Evolutionary conservation across 2,797 vertebrate species (phyloP).

Genomic region (Phalanger gymnotis): DNA sequence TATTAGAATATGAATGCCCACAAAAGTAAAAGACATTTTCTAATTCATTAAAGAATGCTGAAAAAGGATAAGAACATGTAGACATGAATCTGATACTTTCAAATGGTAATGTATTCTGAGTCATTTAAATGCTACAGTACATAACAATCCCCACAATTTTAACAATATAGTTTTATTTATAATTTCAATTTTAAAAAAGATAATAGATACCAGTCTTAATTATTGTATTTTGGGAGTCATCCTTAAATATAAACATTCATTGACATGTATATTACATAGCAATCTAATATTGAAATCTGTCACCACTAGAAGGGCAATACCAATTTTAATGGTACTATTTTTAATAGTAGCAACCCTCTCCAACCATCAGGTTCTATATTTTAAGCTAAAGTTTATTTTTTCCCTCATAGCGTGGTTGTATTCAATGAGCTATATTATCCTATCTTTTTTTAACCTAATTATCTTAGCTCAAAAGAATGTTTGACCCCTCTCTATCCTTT

Average conservation of each 20-base stretch:
- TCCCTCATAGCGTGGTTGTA: conserved; percentile 12
- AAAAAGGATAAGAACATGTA: background rate
- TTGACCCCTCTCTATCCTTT: background rate
- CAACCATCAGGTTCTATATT: background rate
- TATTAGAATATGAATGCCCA: conserved; percentile 13
- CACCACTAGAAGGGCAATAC: background rate
- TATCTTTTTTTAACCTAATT: conserved; percentile 6
- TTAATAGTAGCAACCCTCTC: background rate
- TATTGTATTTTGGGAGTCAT: background rate
- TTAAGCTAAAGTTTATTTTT: conserved; percentile 12
- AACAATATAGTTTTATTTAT: background rate
- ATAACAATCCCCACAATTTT: background rate
- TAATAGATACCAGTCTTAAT: background rate
- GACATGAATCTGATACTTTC: background rate
- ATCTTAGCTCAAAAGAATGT: background rate
- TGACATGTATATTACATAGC: background rate
- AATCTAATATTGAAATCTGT: background rate
- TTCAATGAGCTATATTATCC: background rate
- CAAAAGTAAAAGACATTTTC: conserved; percentile 4
- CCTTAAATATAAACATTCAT: background rate
- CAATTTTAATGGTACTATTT: background rate
- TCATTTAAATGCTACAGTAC: background rate
- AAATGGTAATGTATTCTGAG: background rate
- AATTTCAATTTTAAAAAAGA: background rate
- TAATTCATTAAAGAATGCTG: conserved; percentile 28